These are phyloP conservation scores for Macroramphosus scolopax DNA, from an alignment of 2,797 vertebrate genomes.

Conservation along the genomic window DNA sequence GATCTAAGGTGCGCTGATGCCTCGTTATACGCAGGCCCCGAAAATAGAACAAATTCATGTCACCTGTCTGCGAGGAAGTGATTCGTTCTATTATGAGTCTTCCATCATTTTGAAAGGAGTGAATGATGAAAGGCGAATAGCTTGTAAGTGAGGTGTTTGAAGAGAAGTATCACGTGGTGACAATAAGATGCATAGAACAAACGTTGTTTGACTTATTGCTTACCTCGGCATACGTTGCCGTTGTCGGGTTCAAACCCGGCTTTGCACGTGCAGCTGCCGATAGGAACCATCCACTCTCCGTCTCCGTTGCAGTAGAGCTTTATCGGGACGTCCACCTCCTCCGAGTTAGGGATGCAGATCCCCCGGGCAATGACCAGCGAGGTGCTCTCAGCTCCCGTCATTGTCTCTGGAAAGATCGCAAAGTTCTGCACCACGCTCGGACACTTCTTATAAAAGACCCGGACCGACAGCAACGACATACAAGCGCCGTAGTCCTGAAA, in stretches of 20 bases:
- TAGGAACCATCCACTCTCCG: slow-evolving; percentile 98
- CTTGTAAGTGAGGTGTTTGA: background rate
- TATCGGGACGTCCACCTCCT: slow-evolving; percentile 95
- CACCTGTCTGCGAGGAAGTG: slow-evolving; percentile 13
- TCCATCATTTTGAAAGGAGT: slow-evolving; percentile 22
- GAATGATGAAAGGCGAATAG: slow-evolving; percentile 22
- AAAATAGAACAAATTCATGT: slow-evolving; percentile 41
- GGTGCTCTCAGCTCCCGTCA: slow-evolving; percentile 97
- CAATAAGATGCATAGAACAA: background rate
- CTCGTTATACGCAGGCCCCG: slow-evolving; percentile 16
- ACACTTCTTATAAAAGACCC: slow-evolving; percentile 98
- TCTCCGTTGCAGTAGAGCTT: slow-evolving; percentile 99
- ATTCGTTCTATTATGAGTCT: slow-evolving; percentile 21
- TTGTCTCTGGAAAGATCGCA: slow-evolving; percentile 94
- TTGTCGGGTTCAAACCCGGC: slow-evolving; percentile 96
- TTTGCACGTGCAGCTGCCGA: slow-evolving; percentile 96
- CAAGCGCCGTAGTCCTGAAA: slow-evolving; percentile 98
- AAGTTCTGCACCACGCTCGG: slow-evolving; percentile 98
- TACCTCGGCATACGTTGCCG: slow-evolving; percentile 91
- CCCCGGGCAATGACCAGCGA: slow-evolving; percentile 94
- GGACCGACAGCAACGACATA: slow-evolving; percentile 96
- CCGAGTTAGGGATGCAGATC: slow-evolving; percentile 91
- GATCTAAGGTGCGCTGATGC: slow-evolving; percentile 20
- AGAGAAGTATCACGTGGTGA: too few relatives aligned
- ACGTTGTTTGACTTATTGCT: slow-evolving; percentile 37